Base-by-base conservation (phyloP, 1,140 invertebrate genomes). In the Aphaenogaster rudis region DNA sequence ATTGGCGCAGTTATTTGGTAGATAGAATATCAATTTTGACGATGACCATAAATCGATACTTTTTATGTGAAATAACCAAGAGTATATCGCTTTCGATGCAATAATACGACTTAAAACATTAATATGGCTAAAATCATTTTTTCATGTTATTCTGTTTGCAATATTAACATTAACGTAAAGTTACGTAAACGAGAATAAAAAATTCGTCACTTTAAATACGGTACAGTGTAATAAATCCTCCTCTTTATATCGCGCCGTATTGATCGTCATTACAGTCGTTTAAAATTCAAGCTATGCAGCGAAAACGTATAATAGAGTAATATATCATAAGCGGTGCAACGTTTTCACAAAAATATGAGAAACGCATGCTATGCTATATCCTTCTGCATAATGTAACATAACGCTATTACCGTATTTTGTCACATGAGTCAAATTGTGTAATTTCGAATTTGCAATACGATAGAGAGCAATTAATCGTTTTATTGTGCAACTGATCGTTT, bases 201-300 rank as follows among this genome's bases (percentile, higher is more conserved):
- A 82, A 74, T 48, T 36, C 54, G 50, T 74, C 52, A 17, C 33
- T 74, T 84, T 50, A 84, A 84, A 82, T 17, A 39, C 39, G 67
- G 33, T 33, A 59, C 21, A 36, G 39, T 59, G 28, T 82, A 74
- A 84, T 84, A 84, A 84, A 84, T 84, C 11, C 54, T 17, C 69
- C 36, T 61, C 69, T 74, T 76, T 84, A 74, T 84, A 74, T 84
- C 42, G 13, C 39, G 52, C 66, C 57, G 54, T 74, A 74, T 84
- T 74, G 80, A 84, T 48, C 80, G 69, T 76, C 80, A 76, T 48
- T 76, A 61, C 42, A 59, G 67, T 21, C 67, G 69, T 84, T 82
- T 84, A 84, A 84, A 84, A 84, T 84, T 84, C 80, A 74, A 76
- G 54, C 80, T 84, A 84, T 84, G 80, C 80, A 84, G 42, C 80